Conservation (phyloP, 2,888 invertebrate genomes). For the Girardia tigrina region DNA sequence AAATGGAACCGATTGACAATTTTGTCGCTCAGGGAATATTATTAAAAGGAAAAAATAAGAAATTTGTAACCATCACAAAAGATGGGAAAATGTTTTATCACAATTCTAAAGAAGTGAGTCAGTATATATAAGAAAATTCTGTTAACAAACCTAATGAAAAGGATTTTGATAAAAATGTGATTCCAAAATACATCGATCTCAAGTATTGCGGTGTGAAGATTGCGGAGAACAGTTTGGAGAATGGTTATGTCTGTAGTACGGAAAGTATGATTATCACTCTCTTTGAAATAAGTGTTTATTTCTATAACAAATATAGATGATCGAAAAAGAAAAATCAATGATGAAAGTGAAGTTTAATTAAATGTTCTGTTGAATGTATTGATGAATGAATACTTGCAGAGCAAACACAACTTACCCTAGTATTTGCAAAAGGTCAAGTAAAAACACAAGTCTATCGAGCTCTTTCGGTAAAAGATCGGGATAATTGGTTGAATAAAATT, state of each 20-base stretch:
- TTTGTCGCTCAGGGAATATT: not conserved
- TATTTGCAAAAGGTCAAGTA: not conserved
- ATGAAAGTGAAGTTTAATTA: slow-evolving; percentile 1
- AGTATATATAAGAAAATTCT: too few relatives aligned
- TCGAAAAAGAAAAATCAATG: not conserved
- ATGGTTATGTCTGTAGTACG: not conserved
- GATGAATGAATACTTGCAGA: too few relatives aligned
- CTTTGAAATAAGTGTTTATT: too few relatives aligned
- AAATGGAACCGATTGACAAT: not conserved
- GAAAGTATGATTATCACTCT: too few relatives aligned
- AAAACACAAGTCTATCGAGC: not conserved
- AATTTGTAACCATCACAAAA: not conserved
- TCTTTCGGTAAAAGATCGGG: not conserved
- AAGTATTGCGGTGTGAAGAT: not conserved
- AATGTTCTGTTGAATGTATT: too few relatives aligned
- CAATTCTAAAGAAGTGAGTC: not conserved
- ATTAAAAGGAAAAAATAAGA: not conserved
- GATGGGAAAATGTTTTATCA: not conserved
- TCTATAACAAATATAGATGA: too few relatives aligned
- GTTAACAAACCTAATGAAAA: too few relatives aligned
- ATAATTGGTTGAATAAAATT: not conserved
- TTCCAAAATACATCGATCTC: not conserved
- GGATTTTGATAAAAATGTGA: not conserved
- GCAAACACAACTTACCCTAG: not conserved
- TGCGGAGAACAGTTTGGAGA: not conserved